These are phyloP conservation scores for Anguilla marmorata DNA, from an alignment of 2,797 vertebrate genomes.

Conservation along the genomic window DNA sequence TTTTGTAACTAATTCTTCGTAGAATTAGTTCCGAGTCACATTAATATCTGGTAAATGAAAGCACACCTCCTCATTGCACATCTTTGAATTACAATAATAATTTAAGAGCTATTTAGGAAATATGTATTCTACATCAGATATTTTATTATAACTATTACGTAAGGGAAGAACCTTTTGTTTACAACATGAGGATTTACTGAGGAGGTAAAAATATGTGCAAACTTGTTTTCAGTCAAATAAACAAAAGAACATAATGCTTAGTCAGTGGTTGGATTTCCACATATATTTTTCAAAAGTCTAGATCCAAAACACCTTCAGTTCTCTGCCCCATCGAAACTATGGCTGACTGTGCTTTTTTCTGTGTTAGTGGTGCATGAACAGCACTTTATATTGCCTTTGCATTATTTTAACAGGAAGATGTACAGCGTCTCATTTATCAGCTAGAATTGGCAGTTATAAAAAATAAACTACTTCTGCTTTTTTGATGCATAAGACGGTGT, in stretches of 20 bases:
- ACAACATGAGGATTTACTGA: not conserved
- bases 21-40: not conserved
- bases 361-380: not conserved
- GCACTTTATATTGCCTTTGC: not conserved
- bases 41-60: not conserved
- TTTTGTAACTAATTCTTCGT: not conserved
- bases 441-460: not conserved
- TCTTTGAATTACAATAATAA: not conserved
- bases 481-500: not conserved
- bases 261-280: not conserved
- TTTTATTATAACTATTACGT: not conserved
- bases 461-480: not conserved
- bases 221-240: constrained; percentile 3
- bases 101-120: not conserved
- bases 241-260: not conserved
- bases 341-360: not conserved
- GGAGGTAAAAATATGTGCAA: not conserved
- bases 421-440: not conserved
- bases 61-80: constrained; percentile 17
- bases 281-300: constrained; percentile 1
- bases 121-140: not conserved
- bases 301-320: not conserved
- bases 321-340: not conserved
- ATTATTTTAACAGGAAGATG: not conserved
- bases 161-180: not conserved